phyloP scores from a whole-genome alignment of 2,113 vertebrate genomes.

The Chaenogobius annularis region DNA sequence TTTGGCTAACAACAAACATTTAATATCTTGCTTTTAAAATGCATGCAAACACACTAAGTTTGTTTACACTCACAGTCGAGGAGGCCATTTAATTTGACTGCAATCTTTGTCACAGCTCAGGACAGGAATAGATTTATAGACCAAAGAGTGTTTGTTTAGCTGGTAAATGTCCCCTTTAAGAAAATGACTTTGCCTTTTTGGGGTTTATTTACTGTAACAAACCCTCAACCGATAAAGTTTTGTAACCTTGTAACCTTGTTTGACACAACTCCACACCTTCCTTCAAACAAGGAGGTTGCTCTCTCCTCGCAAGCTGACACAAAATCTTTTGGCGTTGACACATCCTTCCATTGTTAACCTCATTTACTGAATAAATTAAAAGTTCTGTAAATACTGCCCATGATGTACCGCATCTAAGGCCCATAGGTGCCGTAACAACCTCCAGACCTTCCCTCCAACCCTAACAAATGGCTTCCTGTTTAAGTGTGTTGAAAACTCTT shows the following conservation, averaged over 20 bases:
- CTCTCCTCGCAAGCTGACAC: too few relatives aligned
- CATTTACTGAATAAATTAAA: too few relatives aligned
- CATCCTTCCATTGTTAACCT: neutral
- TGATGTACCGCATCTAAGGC: neutral
- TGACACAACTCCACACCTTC: neutral
- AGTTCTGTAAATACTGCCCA: neutral
- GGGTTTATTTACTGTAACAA: neutral
- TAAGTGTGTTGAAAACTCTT: neutral
- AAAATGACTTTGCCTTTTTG: neutral
- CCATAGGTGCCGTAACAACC: neutral
- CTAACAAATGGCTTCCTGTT: neutral
- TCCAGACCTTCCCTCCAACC: neutral
- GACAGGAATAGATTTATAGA: conserved; percentile 6
- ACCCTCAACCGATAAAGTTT: neutral
- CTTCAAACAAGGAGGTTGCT: neutral
- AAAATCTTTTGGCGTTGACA: too few relatives aligned
- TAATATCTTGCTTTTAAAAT: conserved; percentile 16
- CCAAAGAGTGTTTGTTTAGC: neutral
- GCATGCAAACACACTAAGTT: conserved; percentile 18
- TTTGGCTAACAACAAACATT: conserved; percentile 39
- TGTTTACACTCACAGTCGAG: conserved; percentile 1
- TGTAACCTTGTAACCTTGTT: neutral
- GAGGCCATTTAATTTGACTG: conserved; percentile 2
- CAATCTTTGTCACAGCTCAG: neutral
- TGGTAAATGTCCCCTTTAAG: conserved; percentile 1